phyloP scores from a whole-genome alignment of 2,888 invertebrate genomes.

The Drosophila phalerata region DNA sequence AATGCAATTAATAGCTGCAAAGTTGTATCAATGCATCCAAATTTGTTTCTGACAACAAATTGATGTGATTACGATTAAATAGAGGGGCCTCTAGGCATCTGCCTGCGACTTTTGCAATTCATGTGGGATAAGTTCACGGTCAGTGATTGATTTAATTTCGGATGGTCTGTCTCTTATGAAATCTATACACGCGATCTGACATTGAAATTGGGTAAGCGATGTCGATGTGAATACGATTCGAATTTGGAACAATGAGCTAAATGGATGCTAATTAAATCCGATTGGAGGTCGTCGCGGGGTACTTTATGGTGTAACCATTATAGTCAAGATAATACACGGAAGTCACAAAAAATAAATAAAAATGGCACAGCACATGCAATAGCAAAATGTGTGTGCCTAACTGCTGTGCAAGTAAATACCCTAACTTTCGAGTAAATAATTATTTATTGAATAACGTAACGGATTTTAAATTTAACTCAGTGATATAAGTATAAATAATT shows the following conservation, averaged over 20 bases:
- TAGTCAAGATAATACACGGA: slow-evolving; percentile 35
- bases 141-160: slow-evolving; percentile 76
- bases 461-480: no score
- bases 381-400: background rate
- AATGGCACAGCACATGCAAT: slow-evolving; percentile 24
- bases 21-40: slow-evolving; percentile 15
- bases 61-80: slow-evolving; percentile 17
- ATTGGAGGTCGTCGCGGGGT: background rate
- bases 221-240: slow-evolving; percentile 55
- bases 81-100: background rate
- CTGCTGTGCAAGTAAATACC: background rate
- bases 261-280: slow-evolving; percentile 32
- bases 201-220: slow-evolving; percentile 69
- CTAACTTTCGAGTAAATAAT: background rate
- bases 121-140: slow-evolving; percentile 65
- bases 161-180: slow-evolving; percentile 48
- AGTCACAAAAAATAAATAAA: no score
- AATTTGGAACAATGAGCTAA: slow-evolving; percentile 63
- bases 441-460: no score
- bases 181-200: slow-evolving; percentile 69
- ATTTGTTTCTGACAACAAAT: slow-evolving; percentile 2
- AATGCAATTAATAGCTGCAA: slow-evolving; percentile 8
- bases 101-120: background rate
- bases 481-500: background rate
- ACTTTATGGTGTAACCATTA: slow-evolving; percentile 17